Percentiles rank a stretch among this genome's conserved stretches.
Conservation (phyloP, 30 jellyfish, hydroid and myxozoan species). For the Sanderia malayensis region DNA sequence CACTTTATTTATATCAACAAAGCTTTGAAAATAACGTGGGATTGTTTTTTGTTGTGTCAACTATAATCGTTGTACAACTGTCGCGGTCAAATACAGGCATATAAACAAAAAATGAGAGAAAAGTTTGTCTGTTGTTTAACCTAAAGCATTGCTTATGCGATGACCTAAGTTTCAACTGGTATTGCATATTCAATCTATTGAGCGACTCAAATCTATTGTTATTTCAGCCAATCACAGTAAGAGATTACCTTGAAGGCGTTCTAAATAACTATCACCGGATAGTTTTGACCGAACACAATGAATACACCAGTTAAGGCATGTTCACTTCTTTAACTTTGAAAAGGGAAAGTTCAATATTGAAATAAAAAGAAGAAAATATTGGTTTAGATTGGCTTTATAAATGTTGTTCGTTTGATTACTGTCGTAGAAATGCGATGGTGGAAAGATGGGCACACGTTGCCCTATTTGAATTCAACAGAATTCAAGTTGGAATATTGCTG, state of each 20-base stretch:
- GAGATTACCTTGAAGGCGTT: conserved; percentile 56
- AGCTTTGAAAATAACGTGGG: background rate
- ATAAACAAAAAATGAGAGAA: background rate
- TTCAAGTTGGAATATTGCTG: background rate
- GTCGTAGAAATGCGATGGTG: conserved; percentile 90
- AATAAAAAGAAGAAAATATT: conserved; percentile 9
- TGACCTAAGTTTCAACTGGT: conserved; percentile 85
- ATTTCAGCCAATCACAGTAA: conserved; percentile 48
- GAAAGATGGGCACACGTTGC: conserved; percentile 67
- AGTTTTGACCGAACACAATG: conserved; percentile 73
- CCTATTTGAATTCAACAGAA: conserved; percentile 20
- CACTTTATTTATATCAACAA: too few relatives aligned
- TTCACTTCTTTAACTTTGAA: conserved; percentile 8
- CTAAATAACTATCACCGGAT: conserved; percentile 59
- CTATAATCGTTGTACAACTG: conserved; percentile 4
- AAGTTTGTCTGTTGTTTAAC: conserved; percentile 29
- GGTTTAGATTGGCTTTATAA: conserved; percentile 8
- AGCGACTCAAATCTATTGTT: conserved; percentile 75
- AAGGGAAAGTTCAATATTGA: conserved; percentile 14
- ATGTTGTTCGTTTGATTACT: conserved; percentile 47
- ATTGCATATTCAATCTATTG: conserved; percentile 61
- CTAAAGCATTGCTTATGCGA: conserved; percentile 64
- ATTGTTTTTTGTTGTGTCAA: background rate
- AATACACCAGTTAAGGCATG: conserved; percentile 56
- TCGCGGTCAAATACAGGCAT: background rate